These are phyloP conservation scores for Meteorus colon DNA, from an alignment of 2,888 invertebrate genomes.

Conservation along the genomic window DNA sequence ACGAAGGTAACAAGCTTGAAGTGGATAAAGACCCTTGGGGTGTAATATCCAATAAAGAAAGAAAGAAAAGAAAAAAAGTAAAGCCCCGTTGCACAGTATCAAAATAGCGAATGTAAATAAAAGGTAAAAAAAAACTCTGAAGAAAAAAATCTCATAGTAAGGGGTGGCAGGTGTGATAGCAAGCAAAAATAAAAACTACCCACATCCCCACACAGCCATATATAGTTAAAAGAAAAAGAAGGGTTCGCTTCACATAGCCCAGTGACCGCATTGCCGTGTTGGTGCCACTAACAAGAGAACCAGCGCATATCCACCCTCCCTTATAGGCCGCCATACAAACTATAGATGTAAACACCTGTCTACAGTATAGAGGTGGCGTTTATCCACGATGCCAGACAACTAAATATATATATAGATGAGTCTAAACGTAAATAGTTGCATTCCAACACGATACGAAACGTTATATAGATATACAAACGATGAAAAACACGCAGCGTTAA, in stretches of 20 bases:
- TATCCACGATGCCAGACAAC: constrained; percentile 8
- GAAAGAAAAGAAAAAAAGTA: neutral
- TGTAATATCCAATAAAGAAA: constrained; percentile 3
- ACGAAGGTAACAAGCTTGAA: neutral
- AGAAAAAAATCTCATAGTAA: constrained; percentile 14
- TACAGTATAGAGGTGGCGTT: constrained; percentile 14
- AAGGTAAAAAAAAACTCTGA: neutral
- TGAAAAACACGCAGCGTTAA: constrained; percentile 5
- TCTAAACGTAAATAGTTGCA: constrained; percentile 24
- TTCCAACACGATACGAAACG: constrained; percentile 26
- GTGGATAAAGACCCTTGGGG: constrained; percentile 7
- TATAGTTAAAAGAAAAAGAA: constrained; percentile 1
- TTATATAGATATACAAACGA: neutral
- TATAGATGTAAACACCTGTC: constrained; percentile 37
- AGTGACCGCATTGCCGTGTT: constrained; percentile 52
- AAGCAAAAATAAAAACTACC: constrained; percentile 16
- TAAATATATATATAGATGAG: constrained; percentile 16
- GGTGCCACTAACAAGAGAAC: constrained; percentile 23
- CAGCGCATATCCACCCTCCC: constrained; percentile 16
- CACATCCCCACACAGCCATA: neutral
- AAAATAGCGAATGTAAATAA: constrained; percentile 22
- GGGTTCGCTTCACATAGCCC: constrained; percentile 39
- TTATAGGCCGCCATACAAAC: constrained; percentile 30
- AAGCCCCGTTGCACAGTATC: neutral
- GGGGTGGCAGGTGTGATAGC: neutral